Evolutionary conservation across 2,888 invertebrate species (phyloP).

Genomic region (Drosophila kambysellisi): DNA sequence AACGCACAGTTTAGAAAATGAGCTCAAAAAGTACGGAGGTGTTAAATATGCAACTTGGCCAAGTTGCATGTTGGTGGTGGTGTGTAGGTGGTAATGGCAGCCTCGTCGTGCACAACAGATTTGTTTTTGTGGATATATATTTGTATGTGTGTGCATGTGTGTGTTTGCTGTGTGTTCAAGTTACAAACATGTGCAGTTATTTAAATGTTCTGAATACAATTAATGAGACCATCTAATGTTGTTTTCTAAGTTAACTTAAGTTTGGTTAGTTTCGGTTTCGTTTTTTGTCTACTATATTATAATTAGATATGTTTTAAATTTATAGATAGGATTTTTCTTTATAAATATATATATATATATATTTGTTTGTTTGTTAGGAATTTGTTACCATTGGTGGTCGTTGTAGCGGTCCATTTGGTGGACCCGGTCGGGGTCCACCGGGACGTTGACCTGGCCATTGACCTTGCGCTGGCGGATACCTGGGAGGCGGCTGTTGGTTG

Average conservation of each 20-base stretch:
- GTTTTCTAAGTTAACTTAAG: constrained; percentile 70
- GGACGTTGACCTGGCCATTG: constrained; percentile 86
- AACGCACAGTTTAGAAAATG: constrained; percentile 19
- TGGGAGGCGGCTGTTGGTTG: constrained; percentile 86
- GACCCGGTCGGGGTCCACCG: constrained; percentile 85
- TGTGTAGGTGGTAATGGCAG: constrained; percentile 9
- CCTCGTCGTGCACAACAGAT: constrained; percentile 22
- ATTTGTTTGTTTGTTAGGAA: constrained; percentile 45
- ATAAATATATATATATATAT: constrained; percentile 12
- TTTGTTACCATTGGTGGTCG: constrained; percentile 87
- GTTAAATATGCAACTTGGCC: constrained; percentile 17
- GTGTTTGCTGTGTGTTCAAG: constrained; percentile 29
- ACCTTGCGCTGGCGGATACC: constrained; percentile 85
- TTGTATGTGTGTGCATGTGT: constrained; percentile 11
- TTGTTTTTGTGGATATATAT: constrained; percentile 12
- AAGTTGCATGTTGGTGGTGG: constrained; percentile 11
- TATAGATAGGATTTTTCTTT: constrained; percentile 39
- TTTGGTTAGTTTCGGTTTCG: constrained; percentile 61
- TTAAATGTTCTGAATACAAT: constrained; percentile 78
- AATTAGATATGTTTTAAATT: constrained; percentile 27
- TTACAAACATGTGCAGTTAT: constrained; percentile 63
- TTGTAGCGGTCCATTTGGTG: constrained; percentile 86
- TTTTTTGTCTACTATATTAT: constrained; percentile 37
- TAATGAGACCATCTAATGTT: constrained; percentile 51
- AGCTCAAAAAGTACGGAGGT: background rate